Evolutionary conservation across 2,113 vertebrate species (phyloP).

Genomic region (Callocephalon fimbriatum): DNA sequence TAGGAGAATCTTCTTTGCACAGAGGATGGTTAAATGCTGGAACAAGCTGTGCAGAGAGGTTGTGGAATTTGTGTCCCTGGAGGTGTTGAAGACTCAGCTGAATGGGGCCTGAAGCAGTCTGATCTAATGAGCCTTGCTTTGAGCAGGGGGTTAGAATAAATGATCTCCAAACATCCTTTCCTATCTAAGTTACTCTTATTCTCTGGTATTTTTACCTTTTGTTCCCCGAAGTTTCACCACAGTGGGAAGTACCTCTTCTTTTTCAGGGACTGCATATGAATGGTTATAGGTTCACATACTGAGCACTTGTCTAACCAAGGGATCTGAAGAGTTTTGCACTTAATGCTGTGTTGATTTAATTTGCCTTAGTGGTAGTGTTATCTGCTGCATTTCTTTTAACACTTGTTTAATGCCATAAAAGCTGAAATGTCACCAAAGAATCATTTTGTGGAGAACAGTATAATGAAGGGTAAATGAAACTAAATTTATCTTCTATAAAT

Average conservation of each 20-base stretch:
- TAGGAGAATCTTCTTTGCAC: neutral
- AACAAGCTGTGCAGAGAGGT: neutral
- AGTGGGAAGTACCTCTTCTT: neutral
- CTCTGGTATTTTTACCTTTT: neutral
- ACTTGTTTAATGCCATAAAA: neutral
- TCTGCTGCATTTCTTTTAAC: neutral
- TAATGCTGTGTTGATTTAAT: neutral
- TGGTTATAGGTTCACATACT: neutral
- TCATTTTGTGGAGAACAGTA: neutral
- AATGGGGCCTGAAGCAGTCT: neutral
- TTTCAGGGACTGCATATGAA: accelerated
- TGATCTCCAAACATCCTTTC: neutral
- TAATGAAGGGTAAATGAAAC: neutral
- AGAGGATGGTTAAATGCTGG: neutral
- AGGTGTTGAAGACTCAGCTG: neutral
- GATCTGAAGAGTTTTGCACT: neutral
- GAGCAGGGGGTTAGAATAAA: neutral
- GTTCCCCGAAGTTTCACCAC: neutral
- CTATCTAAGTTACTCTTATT: neutral
- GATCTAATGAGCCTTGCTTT: neutral
- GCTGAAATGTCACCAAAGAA: neutral
- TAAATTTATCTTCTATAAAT: neutral
- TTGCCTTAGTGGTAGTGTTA: neutral
- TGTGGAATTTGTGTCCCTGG: neutral
- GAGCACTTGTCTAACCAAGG: neutral